Conservation (phyloP, 2,113 vertebrate species). For the Halcyon senegalensis region DNA sequence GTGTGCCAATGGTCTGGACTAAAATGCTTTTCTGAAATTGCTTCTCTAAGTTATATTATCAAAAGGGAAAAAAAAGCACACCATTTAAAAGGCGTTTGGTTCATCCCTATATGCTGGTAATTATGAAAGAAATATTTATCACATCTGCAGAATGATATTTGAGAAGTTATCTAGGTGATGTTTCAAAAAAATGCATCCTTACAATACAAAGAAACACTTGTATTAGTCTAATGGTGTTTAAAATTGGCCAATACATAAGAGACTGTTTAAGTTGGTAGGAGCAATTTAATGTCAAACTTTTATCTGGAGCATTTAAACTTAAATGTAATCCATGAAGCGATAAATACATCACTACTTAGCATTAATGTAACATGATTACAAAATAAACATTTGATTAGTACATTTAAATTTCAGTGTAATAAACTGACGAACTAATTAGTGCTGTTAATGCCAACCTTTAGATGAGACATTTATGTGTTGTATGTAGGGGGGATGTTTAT, state of each 20-base stretch:
- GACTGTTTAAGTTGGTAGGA: constrained; percentile 35
- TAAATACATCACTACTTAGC: constrained; percentile 72
- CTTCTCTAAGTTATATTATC: background rate
- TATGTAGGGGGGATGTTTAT: background rate
- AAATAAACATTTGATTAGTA: constrained; percentile 76
- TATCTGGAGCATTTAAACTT: constrained; percentile 63
- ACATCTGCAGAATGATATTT: background rate
- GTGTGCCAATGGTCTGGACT: background rate
- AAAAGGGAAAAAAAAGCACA: background rate
- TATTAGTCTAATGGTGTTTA: background rate
- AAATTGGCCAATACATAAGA: constrained; percentile 4
- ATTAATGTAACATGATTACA: constrained; percentile 71
- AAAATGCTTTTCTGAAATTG: background rate
- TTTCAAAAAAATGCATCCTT: background rate
- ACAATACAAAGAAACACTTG: background rate
- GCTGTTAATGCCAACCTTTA: constrained; percentile 23
- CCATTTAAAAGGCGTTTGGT: background rate
- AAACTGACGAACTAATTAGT: constrained; percentile 68
- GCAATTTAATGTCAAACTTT: constrained; percentile 55
- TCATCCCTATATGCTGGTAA: background rate
- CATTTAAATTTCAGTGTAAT: constrained; percentile 69
- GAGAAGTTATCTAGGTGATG: background rate
- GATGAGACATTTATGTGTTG: constrained; percentile 9
- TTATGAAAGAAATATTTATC: background rate
- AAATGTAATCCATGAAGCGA: constrained; percentile 62